Evolutionary conservation across 2,888 invertebrate species (phyloP).

Genomic region (Diachrysia chrysitis): DNA sequence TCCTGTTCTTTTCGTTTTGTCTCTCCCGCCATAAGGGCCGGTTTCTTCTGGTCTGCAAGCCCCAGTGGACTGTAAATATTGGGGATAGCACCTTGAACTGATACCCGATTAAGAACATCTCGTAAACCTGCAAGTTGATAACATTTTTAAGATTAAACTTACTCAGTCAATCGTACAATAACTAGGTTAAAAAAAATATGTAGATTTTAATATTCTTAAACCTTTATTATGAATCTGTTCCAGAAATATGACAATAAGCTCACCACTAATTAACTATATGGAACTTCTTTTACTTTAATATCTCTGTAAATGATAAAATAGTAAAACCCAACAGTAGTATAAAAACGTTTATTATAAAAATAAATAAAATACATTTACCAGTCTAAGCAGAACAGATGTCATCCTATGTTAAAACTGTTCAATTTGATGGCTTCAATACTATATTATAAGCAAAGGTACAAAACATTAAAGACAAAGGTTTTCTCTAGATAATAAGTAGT

Average conservation of each 20-base stretch:
- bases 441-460: too few species aligned
- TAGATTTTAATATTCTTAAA: too few species aligned
- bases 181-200: too few species aligned
- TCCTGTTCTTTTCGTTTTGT: slow-evolving; percentile 95
- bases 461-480: background rate
- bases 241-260: background rate
- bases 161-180: too few species aligned
- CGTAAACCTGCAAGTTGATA: slow-evolving; percentile 92
- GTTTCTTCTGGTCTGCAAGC: slow-evolving; percentile 93
- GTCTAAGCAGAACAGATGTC: slow-evolving; percentile 30
- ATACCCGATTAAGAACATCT: slow-evolving; percentile 97
- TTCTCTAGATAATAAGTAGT: background rate
- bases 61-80: slow-evolving; percentile 97
- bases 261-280: background rate
- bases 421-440: too few species aligned
- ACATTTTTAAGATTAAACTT: background rate
- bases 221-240: background rate
- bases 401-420: too few species aligned
- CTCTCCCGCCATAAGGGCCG: slow-evolving; percentile 96
- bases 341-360: slow-evolving; percentile 64
- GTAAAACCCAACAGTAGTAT: slow-evolving; percentile 32
- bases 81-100: slow-evolving; percentile 96
- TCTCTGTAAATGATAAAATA: background rate
- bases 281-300: background rate
- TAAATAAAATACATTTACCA: slow-evolving; percentile 61